phyloP scores from a whole-genome alignment of 2,797 vertebrate species.

The Scarus forsteni region DNA sequence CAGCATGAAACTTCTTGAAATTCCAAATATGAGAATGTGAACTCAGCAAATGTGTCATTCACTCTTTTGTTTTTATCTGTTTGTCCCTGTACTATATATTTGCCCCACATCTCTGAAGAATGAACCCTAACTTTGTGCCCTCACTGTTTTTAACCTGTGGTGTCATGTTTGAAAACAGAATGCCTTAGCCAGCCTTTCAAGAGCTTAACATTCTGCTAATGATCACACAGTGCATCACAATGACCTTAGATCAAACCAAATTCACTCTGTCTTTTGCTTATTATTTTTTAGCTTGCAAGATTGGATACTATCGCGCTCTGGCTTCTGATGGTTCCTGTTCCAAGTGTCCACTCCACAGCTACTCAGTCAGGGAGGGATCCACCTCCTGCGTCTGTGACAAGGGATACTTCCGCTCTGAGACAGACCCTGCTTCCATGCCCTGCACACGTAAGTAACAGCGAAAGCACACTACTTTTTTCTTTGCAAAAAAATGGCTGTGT shows the following conservation, averaged over 20 bases:
- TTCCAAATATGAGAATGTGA: no score
- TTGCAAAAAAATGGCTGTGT: no score
- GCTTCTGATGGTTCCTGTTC: conserved; percentile 90
- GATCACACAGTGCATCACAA: not conserved
- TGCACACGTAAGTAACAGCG: conserved; percentile 92
- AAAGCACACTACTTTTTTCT: not conserved
- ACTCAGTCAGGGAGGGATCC: conserved; percentile 93
- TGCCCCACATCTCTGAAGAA: no score
- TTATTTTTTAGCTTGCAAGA: conserved; percentile 91
- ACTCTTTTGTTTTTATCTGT: no score
- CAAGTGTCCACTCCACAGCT: conserved; percentile 96
- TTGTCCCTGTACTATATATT: no score
- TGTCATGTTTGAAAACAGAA: no score
- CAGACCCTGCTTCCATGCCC: conserved; percentile 93
- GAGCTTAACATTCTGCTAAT: not conserved
- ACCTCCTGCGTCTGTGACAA: conserved; percentile 95
- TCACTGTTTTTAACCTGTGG: not conserved
- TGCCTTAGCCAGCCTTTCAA: not conserved
- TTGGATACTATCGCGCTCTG: conserved; percentile 95
- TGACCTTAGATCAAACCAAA: conserved; percentile 3
- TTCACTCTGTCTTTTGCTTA: conserved; percentile 29
- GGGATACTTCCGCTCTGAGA: conserved; percentile 93
- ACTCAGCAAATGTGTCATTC: no score
- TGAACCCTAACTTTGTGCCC: not conserved
- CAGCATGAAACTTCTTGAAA: no score